These are phyloP conservation scores for Stomatorhinus walkeri DNA, from an alignment of 2,797 vertebrate species.

Conservation along the genomic window DNA sequence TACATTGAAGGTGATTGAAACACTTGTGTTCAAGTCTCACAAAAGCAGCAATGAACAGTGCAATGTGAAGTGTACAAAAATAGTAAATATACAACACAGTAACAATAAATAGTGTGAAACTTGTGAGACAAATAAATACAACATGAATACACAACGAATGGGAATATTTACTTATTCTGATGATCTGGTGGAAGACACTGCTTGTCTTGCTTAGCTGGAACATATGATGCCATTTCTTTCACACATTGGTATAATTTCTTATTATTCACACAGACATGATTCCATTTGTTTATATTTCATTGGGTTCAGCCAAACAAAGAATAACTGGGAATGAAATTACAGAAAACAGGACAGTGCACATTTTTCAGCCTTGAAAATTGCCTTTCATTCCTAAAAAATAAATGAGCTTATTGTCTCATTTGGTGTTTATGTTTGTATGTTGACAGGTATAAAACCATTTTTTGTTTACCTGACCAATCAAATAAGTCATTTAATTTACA, in stretches of 20 bases:
- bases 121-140: not conserved
- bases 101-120: not conserved
- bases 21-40: not conserved
- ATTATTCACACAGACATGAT: not conserved
- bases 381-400: not conserved
- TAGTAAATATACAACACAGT: not conserved
- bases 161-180: not conserved
- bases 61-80: not conserved
- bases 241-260: not conserved
- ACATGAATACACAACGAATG: not conserved
- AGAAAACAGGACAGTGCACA: not conserved
- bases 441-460: not conserved
- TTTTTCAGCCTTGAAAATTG: not conserved
- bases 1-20: not conserved
- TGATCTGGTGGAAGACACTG: not conserved
- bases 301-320: not conserved
- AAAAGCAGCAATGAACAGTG: not conserved
- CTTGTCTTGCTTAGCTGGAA: not conserved
- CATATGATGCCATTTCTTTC: not conserved
- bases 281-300: not conserved
- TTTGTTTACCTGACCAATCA: not conserved
- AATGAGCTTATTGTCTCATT: not conserved
- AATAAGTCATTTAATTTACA: not conserved
- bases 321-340: not conserved
- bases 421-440: not conserved